Base-by-base conservation (phyloP, 2,797 vertebrate species). In the Sarcoramphus papa region DNA sequence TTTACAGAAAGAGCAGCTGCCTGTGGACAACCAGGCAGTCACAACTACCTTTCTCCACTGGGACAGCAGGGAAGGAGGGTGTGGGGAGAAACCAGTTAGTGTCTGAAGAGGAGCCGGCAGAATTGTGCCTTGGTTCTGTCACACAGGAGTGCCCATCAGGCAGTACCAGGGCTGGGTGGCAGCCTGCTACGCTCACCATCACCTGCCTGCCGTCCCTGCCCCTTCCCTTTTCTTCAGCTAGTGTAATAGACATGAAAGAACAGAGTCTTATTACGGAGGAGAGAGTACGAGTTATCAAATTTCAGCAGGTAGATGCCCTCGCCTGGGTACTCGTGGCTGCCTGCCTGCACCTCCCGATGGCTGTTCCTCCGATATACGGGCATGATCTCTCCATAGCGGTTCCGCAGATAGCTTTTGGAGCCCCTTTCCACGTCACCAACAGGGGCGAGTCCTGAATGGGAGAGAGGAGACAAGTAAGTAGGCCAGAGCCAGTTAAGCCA, bases 221-320 rank as follows among this genome's bases (percentile, higher is more conserved):
- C 68, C 33, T 63, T 85, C 74, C 65, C 28, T 2, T 45, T 37
- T 47, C 92, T 96, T 99, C 98, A 99, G 98, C 98, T 99, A 90
- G 99, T 99, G 95, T 99, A 99, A 97, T 99, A 99, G 92, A 99
- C 97, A 43, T 99, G 99, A 97, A 99, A 99, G 98, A 99, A 99
- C 45, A 99, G 99, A 88, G 99, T 99, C 98, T 99, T 99, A 95
- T 99, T 99, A 97, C 99, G 98, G 97, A 99, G 99, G 47, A 99
- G 98, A 14, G 99, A 99, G 98, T 99, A 99, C 0, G 99, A 99
- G 98, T 99, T 99, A 97, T 99, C 99, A 20, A 99, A 99, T 97
- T 99, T 99, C 67, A 99, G 98, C 95, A 99, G 98, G 97, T 99
- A 99, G 50, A 99, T 99, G 97, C 99, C 99, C 92, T 99, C 99